Percentiles rank a stretch among this genome's conserved stretches.
Evolutionary conservation across 2,113 vertebrate genomes (phyloP).

Genomic region (Todiramphus saurophagus): DNA sequence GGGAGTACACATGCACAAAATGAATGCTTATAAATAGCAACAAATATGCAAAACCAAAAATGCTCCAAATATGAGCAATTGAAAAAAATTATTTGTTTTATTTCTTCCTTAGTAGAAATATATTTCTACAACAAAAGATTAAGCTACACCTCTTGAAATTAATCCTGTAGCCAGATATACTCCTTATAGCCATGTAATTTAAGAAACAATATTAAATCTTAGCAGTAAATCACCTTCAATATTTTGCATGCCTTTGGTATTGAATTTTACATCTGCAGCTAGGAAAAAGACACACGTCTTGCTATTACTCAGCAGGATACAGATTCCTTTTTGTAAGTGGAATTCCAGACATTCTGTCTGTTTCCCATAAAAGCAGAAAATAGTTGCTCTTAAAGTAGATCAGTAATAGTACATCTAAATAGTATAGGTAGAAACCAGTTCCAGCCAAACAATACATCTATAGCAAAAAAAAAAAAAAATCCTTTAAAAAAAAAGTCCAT

Average conservation of each 20-base stretch:
- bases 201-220: slow-evolving; percentile 23
- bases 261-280: slow-evolving; percentile 46
- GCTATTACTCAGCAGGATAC: slow-evolving; percentile 71
- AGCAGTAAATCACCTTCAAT: slow-evolving; percentile 40
- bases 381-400: slow-evolving; percentile 46
- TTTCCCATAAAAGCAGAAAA: slow-evolving; percentile 70
- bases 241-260: slow-evolving; percentile 57
- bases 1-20: background rate
- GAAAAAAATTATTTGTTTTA: background rate
- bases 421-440: background rate
- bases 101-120: background rate
- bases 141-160: background rate
- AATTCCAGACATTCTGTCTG: slow-evolving; percentile 76
- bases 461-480: background rate
- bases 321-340: slow-evolving; percentile 68
- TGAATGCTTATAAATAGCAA: background rate
- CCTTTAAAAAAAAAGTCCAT: background rate
- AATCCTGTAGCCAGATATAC: background rate
- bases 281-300: slow-evolving; percentile 15
- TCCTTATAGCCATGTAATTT: slow-evolving; percentile 6
- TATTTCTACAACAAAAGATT: background rate
- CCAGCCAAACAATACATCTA: background rate
- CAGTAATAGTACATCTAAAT: background rate
- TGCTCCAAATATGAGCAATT: background rate
- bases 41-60: slow-evolving; percentile 6